Evolutionary conservation across 2,888 invertebrate species (phyloP), one percentile per base, ranked within the genome.

Genomic region (Taphrorychus bicolor): DNA sequence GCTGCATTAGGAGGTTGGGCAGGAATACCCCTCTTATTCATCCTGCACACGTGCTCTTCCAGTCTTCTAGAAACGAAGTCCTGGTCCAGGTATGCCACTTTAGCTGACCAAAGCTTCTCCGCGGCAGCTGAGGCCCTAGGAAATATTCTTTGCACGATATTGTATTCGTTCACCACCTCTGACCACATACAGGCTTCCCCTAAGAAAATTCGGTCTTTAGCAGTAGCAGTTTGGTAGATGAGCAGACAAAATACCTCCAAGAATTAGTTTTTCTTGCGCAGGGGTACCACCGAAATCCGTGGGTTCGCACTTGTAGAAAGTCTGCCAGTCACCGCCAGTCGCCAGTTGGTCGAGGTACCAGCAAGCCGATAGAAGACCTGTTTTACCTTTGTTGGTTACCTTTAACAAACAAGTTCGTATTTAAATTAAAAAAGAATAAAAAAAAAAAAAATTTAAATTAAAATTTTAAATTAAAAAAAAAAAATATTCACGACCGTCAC

Each of bases 141-240:
- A 91, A 95, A 97, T 7, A 94, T 87, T 74, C 90, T 83, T 72
- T 82, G 83, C 2, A 87, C 77, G 3, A 88, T 79, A 76, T 89
- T 89, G 51, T 83, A 80, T 72, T 86, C 84, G 78, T 96, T 93
- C 0, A 94, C 93, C 73, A 88, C 90, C 82, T 97, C 97, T 1
- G 89, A 88, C 97, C 97, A 97, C 90, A 97, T 91, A 75, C 95
- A 94, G 0, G 94, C 93, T 80, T 96, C 96, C 0, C 97, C 97
- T 71, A 21, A 14, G 54, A 51, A 42, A 58, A 48, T n/a, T n/a
- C n/a, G n/a, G n/a, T n/a, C n/a, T n/a, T n/a, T n/a, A n/a, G n/a
- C n/a, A 16, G 7, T 42, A 32, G 11, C 11, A 21, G 21, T 52
- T 7, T 4, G 5, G 19, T 14, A 19, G 19, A 52, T 22, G 2